Conservation (phyloP, 2,888 invertebrate genomes). For the Keiferia lycopersicella region DNA sequence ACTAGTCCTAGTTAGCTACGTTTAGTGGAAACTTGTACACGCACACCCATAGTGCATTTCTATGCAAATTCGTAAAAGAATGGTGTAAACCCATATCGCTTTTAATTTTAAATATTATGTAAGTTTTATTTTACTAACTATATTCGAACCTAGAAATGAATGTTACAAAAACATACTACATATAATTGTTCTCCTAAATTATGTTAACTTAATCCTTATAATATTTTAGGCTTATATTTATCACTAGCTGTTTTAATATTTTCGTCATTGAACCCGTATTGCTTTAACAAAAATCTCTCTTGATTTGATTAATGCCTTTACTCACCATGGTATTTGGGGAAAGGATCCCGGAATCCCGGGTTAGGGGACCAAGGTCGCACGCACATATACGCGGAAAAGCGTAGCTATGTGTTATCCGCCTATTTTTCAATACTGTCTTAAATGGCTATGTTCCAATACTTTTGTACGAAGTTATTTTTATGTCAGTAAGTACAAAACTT, state of each 20-base stretch:
- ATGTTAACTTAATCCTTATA: too few species aligned
- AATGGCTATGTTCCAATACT: too few species aligned
- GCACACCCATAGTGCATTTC: background rate
- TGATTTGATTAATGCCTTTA: background rate
- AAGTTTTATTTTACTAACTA: background rate
- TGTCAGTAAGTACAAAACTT: too few species aligned
- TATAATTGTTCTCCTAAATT: too few species aligned
- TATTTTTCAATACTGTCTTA: background rate
- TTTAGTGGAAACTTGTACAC: too few species aligned
- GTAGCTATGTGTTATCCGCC: background rate
- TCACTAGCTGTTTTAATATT: too few species aligned
- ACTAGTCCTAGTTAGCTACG: too few species aligned
- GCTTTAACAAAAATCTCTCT: background rate
- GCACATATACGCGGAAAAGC: background rate
- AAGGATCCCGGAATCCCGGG: background rate
- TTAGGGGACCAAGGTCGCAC: conserved; percentile 5
- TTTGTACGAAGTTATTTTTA: too few species aligned
- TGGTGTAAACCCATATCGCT: background rate
- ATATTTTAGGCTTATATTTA: too few species aligned
- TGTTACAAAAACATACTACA: too few species aligned
- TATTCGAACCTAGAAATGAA: background rate
- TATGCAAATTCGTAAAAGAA: background rate
- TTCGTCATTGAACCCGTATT: background rate
- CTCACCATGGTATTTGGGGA: background rate
- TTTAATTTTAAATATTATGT: background rate